Base-by-base conservation (phyloP, 2,797 vertebrate genomes). In the Sphenodon punctatus region DNA sequence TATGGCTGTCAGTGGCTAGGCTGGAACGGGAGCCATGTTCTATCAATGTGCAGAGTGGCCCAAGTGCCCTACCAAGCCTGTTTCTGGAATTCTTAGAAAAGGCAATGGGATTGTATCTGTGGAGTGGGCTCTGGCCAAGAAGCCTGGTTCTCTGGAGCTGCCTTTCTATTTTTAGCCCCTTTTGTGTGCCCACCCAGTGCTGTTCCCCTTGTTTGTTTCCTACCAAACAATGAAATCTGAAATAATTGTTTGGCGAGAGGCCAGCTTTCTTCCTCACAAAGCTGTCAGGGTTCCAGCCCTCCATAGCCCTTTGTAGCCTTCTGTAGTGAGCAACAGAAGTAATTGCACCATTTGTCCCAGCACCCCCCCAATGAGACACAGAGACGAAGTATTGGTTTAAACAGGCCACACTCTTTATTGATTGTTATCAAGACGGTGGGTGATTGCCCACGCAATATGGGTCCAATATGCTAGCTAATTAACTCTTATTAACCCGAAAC, bases 201-300 rank as follows among this genome's bases (percentile, higher is more conserved):
- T 92, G 89, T 93, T 93, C 91, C 78, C 75, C 87, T 92, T 94
- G 93, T 94, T 94, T 93, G 84, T 87, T 94, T 93, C 92, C 92
- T 93, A 85, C 85, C 77, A 92, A 92, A 93, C 92, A 94, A 94
- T 93, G 89, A 93, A 89, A 90, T 89, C 87, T 93, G 90, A 90
- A 93, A 94, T 92, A 94, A 94, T 94, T 89, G 91, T 73, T 88
- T 94, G 93, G 93, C 92, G 67, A 76, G 48, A 45, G 10, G 89
- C 92, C 93, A 94, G 1, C 0, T 49, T 86, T 86, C 68, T 86
- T 75, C 82, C 88, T 82, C 89, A 74, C 0, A 9, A 68, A 88
- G 67, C 80, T 92, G 90, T 94, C 91, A 89, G 81, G 65, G 0
- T 87, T 90, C 90, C 93, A 87, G 72, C 51, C 70, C 75, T 65